Percentiles rank a stretch among this genome's conserved stretches.
These are phyloP conservation scores for Polymixis lichenea DNA, from an alignment of 2,888 invertebrate species.

Conservation along the genomic window DNA sequence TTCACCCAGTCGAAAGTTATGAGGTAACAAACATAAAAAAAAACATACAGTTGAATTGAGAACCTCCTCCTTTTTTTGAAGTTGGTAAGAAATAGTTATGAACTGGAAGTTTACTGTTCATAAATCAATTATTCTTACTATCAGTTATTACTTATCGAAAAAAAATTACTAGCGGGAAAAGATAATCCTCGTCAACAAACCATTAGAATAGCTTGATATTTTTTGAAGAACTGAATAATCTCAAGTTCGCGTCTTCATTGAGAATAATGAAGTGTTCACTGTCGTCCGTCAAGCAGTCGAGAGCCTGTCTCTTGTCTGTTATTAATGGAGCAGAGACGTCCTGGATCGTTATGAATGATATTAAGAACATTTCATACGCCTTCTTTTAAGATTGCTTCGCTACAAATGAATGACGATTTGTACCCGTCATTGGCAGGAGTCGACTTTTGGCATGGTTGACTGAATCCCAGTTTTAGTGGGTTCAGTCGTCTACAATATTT, in stretches of 20 bases:
- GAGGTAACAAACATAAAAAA: no score
- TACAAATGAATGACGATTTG: slow-evolving; percentile 72
- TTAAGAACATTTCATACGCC: slow-evolving; percentile 73
- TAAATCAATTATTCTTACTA: neutral
- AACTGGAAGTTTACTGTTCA: neutral
- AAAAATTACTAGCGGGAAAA: no score
- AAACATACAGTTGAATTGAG: no score
- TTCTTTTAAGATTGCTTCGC: slow-evolving; percentile 70
- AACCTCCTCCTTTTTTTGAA: no score
- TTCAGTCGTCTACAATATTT: neutral
- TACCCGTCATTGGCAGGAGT: slow-evolving; percentile 67
- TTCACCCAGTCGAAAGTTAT: no score
- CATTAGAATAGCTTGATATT: neutral
- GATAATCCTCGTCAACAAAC: neutral
- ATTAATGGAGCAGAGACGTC: slow-evolving; percentile 74
- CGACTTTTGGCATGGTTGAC: neutral
- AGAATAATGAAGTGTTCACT: slow-evolving; percentile 79
- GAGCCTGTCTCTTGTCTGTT: slow-evolving; percentile 74
- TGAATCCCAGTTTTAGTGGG: neutral
- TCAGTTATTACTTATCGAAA: no score
- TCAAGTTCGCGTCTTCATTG: slow-evolving; percentile 51
- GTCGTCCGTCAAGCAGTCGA: slow-evolving; percentile 70
- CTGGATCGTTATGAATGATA: slow-evolving; percentile 74
- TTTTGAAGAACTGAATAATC: neutral
- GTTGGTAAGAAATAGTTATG: slow-evolving; percentile 12